These are phyloP conservation scores for Antheraea pernyi DNA, from an alignment of 1,140 invertebrate species.

Conservation along the genomic window DNA sequence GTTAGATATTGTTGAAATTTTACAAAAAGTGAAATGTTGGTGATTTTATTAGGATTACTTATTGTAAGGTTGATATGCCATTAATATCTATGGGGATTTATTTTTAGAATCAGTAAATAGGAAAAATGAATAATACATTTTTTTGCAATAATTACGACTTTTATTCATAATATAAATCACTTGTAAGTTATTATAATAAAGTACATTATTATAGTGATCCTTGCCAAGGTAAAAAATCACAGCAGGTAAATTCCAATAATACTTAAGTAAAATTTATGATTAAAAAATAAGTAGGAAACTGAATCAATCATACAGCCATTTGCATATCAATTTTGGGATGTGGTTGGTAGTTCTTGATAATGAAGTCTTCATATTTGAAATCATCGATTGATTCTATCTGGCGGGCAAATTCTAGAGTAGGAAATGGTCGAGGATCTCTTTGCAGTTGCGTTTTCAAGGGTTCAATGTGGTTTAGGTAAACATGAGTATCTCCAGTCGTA, in stretches of 20 bases:
- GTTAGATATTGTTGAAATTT: conserved; percentile 58
- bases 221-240: background rate
- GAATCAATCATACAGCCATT: conserved; percentile 89
- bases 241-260: background rate
- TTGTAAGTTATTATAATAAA: background rate
- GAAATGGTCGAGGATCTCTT: conserved; percentile 91
- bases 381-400: conserved; percentile 89
- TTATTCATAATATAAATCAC: conserved; percentile 5
- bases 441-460: conserved; percentile 91
- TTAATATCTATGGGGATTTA: conserved; percentile 47
- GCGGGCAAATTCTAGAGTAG: conserved; percentile 83
- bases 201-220: background rate
- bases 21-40: conserved; percentile 35
- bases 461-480: conserved; percentile 96
- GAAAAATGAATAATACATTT: conserved; percentile 18
- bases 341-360: conserved; percentile 93
- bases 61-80: conserved; percentile 53
- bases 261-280: background rate
- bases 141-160: conserved; percentile 12
- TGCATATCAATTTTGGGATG: conserved; percentile 96
- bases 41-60: conserved; percentile 50
- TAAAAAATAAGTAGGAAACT: background rate
- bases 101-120: conserved; percentile 44
- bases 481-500: conserved; percentile 97
- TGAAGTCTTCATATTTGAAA: conserved; percentile 94